Evolutionary conservation across 2,888 invertebrate species (phyloP).

Genomic region (Augochlorella aurata): DNA sequence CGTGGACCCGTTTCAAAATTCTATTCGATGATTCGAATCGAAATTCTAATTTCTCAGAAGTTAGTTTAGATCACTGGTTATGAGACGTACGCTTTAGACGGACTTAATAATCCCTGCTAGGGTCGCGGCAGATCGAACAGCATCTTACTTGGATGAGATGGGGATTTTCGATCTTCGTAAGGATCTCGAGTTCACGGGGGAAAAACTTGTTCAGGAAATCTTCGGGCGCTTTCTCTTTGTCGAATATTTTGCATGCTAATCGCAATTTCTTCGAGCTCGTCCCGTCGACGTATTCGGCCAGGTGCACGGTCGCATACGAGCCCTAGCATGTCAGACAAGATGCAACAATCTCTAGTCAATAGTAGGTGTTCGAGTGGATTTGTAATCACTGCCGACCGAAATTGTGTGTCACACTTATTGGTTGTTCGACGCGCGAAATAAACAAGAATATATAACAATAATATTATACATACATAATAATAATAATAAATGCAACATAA

Average conservation of each 20-base stretch:
- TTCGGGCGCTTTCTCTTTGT: constrained; percentile 92
- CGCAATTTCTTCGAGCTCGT: constrained; percentile 88
- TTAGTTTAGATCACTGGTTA: too few relatives aligned
- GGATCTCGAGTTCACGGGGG: constrained; percentile 94
- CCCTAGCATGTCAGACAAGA: constrained; percentile 83
- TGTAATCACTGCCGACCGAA: background rate
- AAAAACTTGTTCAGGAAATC: constrained; percentile 97
- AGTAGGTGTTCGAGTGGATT: background rate
- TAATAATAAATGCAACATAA: too few relatives aligned
- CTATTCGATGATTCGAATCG: too few relatives aligned
- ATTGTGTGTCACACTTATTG: background rate
- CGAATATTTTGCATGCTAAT: constrained; percentile 95
- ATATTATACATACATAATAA: too few relatives aligned
- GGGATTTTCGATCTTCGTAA: constrained; percentile 94
- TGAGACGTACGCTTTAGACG: too few relatives aligned
- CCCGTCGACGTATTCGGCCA: constrained; percentile 91
- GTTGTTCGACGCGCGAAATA: too few relatives aligned
- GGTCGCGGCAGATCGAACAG: too few relatives aligned
- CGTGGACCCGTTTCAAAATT: too few relatives aligned
- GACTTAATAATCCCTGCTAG: too few relatives aligned
- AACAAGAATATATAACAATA: too few relatives aligned
- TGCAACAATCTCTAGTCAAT: background rate
- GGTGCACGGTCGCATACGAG: constrained; percentile 94
- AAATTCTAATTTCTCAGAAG: too few relatives aligned
- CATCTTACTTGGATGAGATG: constrained; percentile 89